phyloP scores from a whole-genome alignment of 2,888 invertebrate genomes.

The Meteorus cinctellus region DNA sequence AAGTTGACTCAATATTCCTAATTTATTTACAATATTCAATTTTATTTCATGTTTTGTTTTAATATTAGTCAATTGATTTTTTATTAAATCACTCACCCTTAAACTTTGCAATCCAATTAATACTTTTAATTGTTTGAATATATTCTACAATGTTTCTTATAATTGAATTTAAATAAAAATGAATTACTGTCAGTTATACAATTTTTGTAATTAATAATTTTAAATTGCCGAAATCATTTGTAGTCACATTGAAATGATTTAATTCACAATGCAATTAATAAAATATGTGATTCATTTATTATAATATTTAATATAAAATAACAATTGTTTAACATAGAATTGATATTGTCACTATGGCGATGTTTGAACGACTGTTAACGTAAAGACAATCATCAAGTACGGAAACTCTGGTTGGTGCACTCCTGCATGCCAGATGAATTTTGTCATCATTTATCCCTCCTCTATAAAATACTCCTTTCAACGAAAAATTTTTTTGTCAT shows the following conservation, averaged over 20 bases:
- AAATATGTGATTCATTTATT: neutral
- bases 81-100: neutral
- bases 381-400: neutral
- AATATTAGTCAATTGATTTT: neutral
- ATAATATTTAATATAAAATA: too few species aligned
- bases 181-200: too few species aligned
- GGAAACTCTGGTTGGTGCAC: slow-evolving; percentile 2
- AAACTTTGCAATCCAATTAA: neutral
- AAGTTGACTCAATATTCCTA: neutral
- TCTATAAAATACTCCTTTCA: neutral
- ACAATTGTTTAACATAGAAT: neutral
- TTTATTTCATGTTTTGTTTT: neutral
- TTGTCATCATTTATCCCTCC: neutral
- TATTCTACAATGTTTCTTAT: neutral
- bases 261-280: too few species aligned
- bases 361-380: neutral
- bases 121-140: neutral
- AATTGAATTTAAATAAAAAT: too few species aligned
- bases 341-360: neutral
- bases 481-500: neutral
- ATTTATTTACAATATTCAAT: too few species aligned
- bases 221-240: too few species aligned
- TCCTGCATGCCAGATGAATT: neutral
- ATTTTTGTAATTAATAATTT: too few species aligned
- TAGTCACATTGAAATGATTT: too few species aligned